Percentiles rank a stretch among this genome's conserved stretches.
Conservation (phyloP, 2,113 vertebrate species). For the Thunnus thynnus region DNA sequence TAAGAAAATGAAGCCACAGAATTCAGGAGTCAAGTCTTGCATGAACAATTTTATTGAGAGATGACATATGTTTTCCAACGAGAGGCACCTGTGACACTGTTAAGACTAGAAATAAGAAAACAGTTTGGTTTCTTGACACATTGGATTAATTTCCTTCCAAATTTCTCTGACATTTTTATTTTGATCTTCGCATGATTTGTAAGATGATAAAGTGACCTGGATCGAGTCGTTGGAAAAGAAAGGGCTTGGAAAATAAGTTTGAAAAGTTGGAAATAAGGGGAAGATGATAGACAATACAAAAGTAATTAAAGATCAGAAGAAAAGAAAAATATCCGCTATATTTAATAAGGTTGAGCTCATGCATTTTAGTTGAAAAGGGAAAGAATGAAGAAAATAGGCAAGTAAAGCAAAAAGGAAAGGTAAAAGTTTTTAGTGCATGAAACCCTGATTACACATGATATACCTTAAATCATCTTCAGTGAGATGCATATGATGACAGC, state of each 20-base stretch:
- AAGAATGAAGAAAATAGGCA: no score
- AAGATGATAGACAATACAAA: neutral
- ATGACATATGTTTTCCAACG: neutral
- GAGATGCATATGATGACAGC: neutral
- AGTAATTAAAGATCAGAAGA: no score
- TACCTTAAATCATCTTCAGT: neutral
- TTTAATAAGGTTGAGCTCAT: neutral
- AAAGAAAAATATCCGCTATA: neutral
- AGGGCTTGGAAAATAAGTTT: neutral
- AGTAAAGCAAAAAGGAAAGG: no score
- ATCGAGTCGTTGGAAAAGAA: neutral
- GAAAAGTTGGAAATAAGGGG: neutral
- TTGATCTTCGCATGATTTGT: neutral
- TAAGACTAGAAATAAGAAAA: neutral
- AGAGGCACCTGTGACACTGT: constrained; percentile 31
- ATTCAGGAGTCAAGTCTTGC: neutral
- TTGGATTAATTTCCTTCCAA: neutral
- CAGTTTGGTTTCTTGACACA: neutral
- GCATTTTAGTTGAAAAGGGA: neutral
- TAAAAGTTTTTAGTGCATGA: no score
- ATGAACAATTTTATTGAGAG: constrained; percentile 39
- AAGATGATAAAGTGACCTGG: neutral
- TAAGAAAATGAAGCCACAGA: neutral
- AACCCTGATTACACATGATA: neutral
- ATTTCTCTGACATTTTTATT: no score